These are phyloP conservation scores for Nothobranchius furzeri DNA, from an alignment of 2,113 vertebrate genomes.

Conservation along the genomic window DNA sequence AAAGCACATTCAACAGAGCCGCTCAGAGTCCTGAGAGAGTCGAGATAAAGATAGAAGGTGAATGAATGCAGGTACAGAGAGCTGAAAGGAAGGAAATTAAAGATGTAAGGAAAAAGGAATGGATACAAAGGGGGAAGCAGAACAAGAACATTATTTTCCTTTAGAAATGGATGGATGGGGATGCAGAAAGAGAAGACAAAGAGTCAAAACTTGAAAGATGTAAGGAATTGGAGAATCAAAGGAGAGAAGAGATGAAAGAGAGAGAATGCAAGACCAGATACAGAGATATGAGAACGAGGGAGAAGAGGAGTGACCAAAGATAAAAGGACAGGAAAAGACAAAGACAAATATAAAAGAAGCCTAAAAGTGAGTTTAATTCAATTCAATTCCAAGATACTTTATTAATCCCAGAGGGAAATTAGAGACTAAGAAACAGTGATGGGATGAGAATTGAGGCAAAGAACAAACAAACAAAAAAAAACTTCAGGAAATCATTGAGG, in stretches of 20 bases:
- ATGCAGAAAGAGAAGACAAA: neutral
- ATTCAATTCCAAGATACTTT: too few relatives aligned
- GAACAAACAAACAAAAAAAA: too few relatives aligned
- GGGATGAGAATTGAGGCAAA: too few relatives aligned
- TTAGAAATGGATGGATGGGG: neutral
- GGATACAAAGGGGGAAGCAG: too few relatives aligned
- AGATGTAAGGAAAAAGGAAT: too few relatives aligned
- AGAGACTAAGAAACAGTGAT: too few relatives aligned
- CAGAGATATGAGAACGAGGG: neutral
- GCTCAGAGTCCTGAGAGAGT: neutral
- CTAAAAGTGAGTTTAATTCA: too few relatives aligned
- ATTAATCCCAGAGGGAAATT: too few relatives aligned
- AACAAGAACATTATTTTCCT: neutral
- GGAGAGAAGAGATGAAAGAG: neutral
- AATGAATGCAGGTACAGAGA: too few relatives aligned
- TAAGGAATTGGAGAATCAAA: neutral
- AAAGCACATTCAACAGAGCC: constrained; percentile 6
- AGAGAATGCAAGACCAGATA: neutral
- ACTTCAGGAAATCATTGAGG: too few relatives aligned
- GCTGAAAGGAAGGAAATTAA: neutral
- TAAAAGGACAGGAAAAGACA: neutral
- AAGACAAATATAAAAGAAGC: too few relatives aligned
- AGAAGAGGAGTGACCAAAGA: neutral
- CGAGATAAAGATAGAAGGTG: too few relatives aligned
- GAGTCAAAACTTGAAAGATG: neutral